Base-by-base conservation (phyloP, 2,888 invertebrate species). In the Keiferia lycopersicella region DNA sequence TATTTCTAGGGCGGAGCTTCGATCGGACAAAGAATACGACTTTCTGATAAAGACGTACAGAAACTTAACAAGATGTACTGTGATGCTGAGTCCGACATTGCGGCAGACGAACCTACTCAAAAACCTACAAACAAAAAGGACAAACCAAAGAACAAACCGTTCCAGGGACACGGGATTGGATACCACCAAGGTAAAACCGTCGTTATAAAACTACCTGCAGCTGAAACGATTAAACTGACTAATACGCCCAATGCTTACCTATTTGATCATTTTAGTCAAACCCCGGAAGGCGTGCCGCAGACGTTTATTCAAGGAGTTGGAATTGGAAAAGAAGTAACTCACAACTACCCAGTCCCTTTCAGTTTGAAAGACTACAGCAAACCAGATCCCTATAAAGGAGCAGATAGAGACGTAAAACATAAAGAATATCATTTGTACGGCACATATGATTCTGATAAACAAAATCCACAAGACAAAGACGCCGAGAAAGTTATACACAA, bases 11-110 rank as follows among this genome's bases (percentile, higher is more conserved):
- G 69, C 62, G 91, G 89, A 45, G 92, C 86, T 8, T 75, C 79
- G 66, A 93, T 94, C 60, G 94, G 94, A 1, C 94, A 94, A 78
- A 87, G 94, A 71, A 67, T 82, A 56, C 92, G 92, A 48, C 81
- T 94, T 53, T 94, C 94, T 22, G 88, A 91, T 39, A 93, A 93
- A 69, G 94, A 94, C 67, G 79, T 87, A 7, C 76, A 84, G 67
- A 94, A 94, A 77, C 77, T 94, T 12, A 92, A 92, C 68, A 87
- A 85, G 74, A 94, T 94, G 94, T 94, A 94, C 72, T 91, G 91
- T 66, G 88, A 90, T 60, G 80, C 83, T 7, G 84, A 86, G 67
- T 82, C 81, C 10, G 81, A 82, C 63, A 74, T 71, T 62, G 80
- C 76, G 30, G 81, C 81, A 16, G 81, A 78, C 39, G 72, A 66